Conservation (phyloP, 2,888 invertebrate species). For the Eilema caniola region DNA sequence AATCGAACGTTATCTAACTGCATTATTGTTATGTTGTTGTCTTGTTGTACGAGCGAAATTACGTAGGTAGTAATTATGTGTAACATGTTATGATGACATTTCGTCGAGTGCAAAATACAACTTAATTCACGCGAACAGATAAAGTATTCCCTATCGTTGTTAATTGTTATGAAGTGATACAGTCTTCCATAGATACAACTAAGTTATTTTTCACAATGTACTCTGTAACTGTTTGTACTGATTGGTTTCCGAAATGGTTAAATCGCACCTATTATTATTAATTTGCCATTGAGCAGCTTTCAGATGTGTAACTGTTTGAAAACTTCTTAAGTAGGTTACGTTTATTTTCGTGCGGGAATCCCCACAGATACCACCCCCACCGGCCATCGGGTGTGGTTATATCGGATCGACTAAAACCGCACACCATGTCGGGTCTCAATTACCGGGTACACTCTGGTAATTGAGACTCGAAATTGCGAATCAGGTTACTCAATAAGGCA, state of each 20-base stretch:
- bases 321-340: neutral
- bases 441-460: too few relatives aligned
- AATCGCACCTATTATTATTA: neutral
- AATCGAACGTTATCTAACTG: neutral
- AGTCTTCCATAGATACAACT: neutral
- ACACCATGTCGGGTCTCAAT: too few relatives aligned
- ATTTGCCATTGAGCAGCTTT: neutral
- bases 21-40: neutral
- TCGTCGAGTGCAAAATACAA: constrained; percentile 10
- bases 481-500: too few relatives aligned
- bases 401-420: too few relatives aligned
- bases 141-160: constrained; percentile 9
- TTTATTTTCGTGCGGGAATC: too few relatives aligned
- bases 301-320: neutral
- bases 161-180: neutral
- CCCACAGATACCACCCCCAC: too few relatives aligned
- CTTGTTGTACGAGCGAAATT: neutral
- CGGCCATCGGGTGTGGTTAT: too few relatives aligned
- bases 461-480: too few relatives aligned
- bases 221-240: neutral
- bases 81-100: neutral
- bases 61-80: neutral
- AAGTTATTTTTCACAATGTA: neutral
- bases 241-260: neutral
- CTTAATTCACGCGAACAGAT: neutral